Evolutionary conservation across 2,888 invertebrate genomes (phyloP), one percentile per base, ranked within the genome.

Genomic region (Acanthacorydalis orientalis): DNA sequence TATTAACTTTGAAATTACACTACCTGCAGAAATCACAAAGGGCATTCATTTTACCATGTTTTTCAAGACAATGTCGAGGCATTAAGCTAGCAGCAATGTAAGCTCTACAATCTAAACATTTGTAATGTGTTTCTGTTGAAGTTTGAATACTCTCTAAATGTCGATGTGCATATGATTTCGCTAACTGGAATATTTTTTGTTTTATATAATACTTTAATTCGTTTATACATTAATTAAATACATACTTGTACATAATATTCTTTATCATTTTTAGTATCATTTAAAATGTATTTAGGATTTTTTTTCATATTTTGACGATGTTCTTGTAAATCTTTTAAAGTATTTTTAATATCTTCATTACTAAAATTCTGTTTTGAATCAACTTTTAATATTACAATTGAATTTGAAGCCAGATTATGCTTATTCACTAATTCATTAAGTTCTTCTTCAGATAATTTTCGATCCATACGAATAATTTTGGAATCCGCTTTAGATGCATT

Each of bases 11-110:
- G 6, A 23, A 23, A 23, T 14, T 1, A 9, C 11, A 7, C 1
- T 23, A 46, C 46, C 40, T 39, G 31, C 46, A 46, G 32, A 39
- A 40, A 41, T 46, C 46, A 32, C 46, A 46, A 3, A 46, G 12
- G 6, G 46, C 46, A 15, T 32, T 23, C 7, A 12, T 40, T 32
- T 46, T 46, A 10, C 40, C 9, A 31, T 46, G 46, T 31, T 46
- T 40, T 7, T 11, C 15, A 11, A 32, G 39, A 7, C 12, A 35
- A 33, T 46, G 46, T 35, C 32, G 31, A 9, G 46, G 39, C 11
- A 46, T 11, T 6, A 40, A 15, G 7, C 15, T 33, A 6, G 46
- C 32, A 7, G 46, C 31, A 15, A 46, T 32, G 32, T 46, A 46
- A 7, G 32, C 32, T 11, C 46, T 39, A 41, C 46, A 46, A 31